Percentiles rank a stretch among this genome's conserved stretches.
These are phyloP conservation scores for Lasioglossum leucozonium DNA, from an alignment of 2,888 invertebrate species.

Conservation along the genomic window DNA sequence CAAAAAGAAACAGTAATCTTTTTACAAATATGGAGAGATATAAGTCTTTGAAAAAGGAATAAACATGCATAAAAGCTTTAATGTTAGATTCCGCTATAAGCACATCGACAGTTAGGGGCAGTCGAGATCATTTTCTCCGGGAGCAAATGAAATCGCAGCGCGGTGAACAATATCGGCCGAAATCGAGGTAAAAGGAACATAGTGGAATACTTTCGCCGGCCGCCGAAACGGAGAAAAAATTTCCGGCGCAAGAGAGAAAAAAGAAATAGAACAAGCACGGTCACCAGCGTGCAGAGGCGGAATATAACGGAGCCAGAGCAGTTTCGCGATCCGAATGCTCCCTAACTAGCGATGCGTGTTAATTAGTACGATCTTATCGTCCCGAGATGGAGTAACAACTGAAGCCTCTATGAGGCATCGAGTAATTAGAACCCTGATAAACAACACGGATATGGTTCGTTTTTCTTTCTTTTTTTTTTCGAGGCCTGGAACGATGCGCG, in stretches of 20 bases:
- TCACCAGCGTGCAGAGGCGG: conserved; percentile 1
- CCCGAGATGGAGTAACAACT: conserved; percentile 22
- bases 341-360: conserved; percentile 43
- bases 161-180: background rate
- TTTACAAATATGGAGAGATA: too few relatives aligned
- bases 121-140: too few relatives aligned
- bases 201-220: conserved; percentile 19
- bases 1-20: too few relatives aligned
- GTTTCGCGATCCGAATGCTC: conserved; percentile 35
- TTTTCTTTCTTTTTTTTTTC: too few relatives aligned
- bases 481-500: conserved; percentile 1
- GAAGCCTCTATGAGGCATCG: conserved; percentile 7
- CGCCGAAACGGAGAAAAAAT: background rate
- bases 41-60: too few relatives aligned
- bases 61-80: too few relatives aligned
- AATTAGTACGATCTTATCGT: conserved; percentile 46
- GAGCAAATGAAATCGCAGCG: too few relatives aligned
- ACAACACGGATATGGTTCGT: conserved; percentile 20
- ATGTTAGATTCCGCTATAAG: too few relatives aligned
- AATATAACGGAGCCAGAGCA: background rate
- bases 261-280: too few relatives aligned
- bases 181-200: background rate
- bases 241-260: background rate
- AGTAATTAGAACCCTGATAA: conserved; percentile 42
- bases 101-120: too few relatives aligned